Evolutionary conservation across 2,113 vertebrate species (phyloP).

Genomic region (Pedionomus torquatus): DNA sequence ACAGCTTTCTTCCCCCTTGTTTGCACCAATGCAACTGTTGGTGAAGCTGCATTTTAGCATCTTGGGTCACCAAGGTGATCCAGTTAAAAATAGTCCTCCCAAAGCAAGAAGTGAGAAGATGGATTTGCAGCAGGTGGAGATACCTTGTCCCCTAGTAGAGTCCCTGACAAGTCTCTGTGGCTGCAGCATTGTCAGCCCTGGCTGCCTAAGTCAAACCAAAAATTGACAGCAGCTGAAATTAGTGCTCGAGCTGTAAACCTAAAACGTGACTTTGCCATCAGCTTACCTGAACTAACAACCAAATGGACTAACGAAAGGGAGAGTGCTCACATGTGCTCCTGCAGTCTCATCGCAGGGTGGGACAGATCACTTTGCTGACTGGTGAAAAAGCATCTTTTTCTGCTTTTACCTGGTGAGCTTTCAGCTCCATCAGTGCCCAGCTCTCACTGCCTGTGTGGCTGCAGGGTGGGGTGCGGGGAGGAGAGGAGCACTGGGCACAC

Average conservation of each 20-base stretch:
- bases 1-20: background rate
- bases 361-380: background rate
- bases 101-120: background rate
- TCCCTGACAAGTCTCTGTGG: background rate
- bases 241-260: background rate
- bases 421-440: background rate
- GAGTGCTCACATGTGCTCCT: background rate
- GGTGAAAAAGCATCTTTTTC: background rate
- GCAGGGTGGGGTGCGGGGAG: background rate
- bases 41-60: background rate
- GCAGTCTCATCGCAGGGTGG: background rate
- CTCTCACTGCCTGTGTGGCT: background rate
- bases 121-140: background rate
- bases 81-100: background rate
- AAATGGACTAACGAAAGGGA: background rate
- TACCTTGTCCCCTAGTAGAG: background rate
- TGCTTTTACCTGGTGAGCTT: background rate
- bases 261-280: background rate
- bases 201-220: background rate
- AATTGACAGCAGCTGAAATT: background rate
- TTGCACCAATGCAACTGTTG: background rate
- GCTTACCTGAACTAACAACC: background rate
- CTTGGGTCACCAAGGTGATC: accelerated
- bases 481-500: background rate
- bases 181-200: background rate